These are phyloP conservation scores for Seira musarum DNA, from an alignment of 2,888 invertebrate species.

Conservation along the genomic window DNA sequence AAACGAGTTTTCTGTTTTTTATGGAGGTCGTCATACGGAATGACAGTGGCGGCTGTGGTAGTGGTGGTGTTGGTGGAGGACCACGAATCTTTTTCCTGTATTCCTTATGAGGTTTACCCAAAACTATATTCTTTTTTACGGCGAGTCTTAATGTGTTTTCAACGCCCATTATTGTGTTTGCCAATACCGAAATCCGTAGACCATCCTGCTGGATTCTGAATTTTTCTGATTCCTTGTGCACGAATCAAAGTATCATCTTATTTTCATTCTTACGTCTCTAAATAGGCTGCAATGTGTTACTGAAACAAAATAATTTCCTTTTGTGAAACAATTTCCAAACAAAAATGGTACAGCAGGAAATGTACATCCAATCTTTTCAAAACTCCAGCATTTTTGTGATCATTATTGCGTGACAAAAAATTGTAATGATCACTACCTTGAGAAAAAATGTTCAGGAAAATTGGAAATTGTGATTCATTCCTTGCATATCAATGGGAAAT, in stretches of 20 bases:
- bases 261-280: not conserved
- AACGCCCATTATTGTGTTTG: not conserved
- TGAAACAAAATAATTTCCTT: not conserved
- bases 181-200: not conserved
- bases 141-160: not conserved
- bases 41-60: not conserved
- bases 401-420: too few relatives aligned
- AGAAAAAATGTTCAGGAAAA: too few relatives aligned
- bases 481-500: too few relatives aligned
- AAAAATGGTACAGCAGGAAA: not conserved
- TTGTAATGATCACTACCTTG: too few relatives aligned
- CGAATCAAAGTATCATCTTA: not conserved
- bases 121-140: too few relatives aligned
- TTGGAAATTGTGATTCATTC: too few relatives aligned
- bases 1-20: slow-evolving; percentile 5
- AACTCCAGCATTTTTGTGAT: too few relatives aligned
- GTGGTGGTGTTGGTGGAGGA: slow-evolving; percentile 8
- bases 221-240: too few relatives aligned
- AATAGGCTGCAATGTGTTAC: not conserved
- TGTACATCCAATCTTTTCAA: not conserved
- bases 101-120: too few relatives aligned
- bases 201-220: too few relatives aligned
- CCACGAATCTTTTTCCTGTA: slow-evolving; percentile 3
- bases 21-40: not conserved
- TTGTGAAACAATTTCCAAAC: not conserved